These are phyloP conservation scores for Chymomyza caudatula DNA, from an alignment of 2,888 invertebrate species.

Conservation along the genomic window DNA sequence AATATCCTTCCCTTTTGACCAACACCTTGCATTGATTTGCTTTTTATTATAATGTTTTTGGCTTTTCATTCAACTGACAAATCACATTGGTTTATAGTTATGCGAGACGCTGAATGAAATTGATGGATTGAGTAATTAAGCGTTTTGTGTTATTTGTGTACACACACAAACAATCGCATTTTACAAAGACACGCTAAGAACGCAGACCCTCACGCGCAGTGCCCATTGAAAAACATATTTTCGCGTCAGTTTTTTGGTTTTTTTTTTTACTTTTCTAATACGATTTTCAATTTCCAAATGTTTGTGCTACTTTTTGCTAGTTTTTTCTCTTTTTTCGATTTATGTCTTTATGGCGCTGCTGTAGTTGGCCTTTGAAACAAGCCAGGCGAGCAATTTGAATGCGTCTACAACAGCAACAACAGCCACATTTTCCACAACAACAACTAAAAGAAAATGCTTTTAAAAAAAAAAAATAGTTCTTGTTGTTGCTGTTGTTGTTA, in stretches of 20 bases:
- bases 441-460: slow-evolving; percentile 48
- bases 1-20: background rate
- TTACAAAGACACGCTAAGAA: background rate
- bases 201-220: background rate
- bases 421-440: too few species aligned
- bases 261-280: slow-evolving; percentile 37
- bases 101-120: slow-evolving; percentile 39
- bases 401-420: slow-evolving; percentile 16
- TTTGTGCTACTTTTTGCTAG: slow-evolving; percentile 54
- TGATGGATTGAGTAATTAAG: slow-evolving; percentile 58
- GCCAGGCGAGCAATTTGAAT: slow-evolving; percentile 29
- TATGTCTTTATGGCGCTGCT: slow-evolving; percentile 20
- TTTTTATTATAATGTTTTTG: background rate
- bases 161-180: background rate
- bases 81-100: slow-evolving; percentile 35
- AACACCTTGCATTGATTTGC: background rate
- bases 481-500: slow-evolving; percentile 31
- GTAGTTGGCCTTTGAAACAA: slow-evolving; percentile 38
- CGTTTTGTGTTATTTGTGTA: background rate
- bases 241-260: slow-evolving; percentile 22
- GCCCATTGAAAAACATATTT: background rate
- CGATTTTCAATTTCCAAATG: slow-evolving; percentile 63
- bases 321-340: slow-evolving; percentile 9
- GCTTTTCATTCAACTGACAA: slow-evolving; percentile 4
- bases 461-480: slow-evolving; percentile 52